Conservation (phyloP, 2,113 vertebrate species). For the Ammodytes dubius region DNA sequence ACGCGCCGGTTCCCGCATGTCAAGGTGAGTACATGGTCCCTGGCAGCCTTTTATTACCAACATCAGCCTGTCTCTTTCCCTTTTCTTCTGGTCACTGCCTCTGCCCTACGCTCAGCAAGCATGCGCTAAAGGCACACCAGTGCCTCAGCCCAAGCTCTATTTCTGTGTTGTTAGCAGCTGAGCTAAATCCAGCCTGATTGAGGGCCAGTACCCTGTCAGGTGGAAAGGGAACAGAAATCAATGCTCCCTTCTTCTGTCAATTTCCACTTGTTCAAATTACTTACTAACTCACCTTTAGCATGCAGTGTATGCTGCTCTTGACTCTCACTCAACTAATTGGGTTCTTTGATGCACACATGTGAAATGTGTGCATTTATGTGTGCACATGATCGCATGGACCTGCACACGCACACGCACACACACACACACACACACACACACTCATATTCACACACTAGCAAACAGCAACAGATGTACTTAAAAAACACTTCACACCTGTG, state of each 20-base stretch:
- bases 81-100: slow-evolving; percentile 66
- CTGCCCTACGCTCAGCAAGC: slow-evolving; percentile 35
- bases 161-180: slow-evolving; percentile 57
- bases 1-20: slow-evolving; percentile 93
- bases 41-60: slow-evolving; percentile 55
- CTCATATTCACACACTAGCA: slow-evolving; percentile 7
- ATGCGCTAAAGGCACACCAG: slow-evolving; percentile 35
- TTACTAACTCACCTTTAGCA: slow-evolving; percentile 72
- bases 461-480: slow-evolving; percentile 64
- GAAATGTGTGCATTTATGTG: slow-evolving; percentile 33
- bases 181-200: slow-evolving; percentile 63
- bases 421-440: neutral
- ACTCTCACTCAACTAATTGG: slow-evolving; percentile 63
- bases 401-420: neutral
- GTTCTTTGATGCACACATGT: slow-evolving; percentile 56
- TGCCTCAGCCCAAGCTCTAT: slow-evolving; percentile 33
- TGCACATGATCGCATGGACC: neutral
- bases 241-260: slow-evolving; percentile 70
- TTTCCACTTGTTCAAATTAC: slow-evolving; percentile 74
- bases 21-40: slow-evolving; percentile 87
- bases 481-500: slow-evolving; percentile 61
- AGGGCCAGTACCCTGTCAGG: slow-evolving; percentile 59
- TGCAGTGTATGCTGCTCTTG: slow-evolving; percentile 53
- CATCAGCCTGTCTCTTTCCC: slow-evolving; percentile 34
- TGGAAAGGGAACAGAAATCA: slow-evolving; percentile 77